Percentiles rank a stretch among this genome's conserved stretches.
Evolutionary conservation across 2,797 vertebrate genomes (phyloP).

Genomic region (Chaenodraco wilsoni): DNA sequence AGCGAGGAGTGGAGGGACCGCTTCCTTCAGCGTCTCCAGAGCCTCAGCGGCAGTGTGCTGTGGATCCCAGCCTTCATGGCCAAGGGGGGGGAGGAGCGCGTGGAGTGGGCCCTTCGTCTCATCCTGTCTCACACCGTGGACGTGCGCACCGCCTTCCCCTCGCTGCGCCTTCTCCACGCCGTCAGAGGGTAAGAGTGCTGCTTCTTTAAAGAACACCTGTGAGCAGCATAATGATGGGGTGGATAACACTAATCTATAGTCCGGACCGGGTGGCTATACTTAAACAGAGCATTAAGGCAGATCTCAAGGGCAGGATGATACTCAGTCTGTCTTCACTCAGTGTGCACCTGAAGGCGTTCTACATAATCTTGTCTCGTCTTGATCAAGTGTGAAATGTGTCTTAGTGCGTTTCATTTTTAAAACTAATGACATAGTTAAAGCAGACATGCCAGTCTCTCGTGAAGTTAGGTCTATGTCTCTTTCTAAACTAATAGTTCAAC

Average conservation of each 20-base stretch:
- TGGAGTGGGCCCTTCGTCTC: conserved; percentile 94
- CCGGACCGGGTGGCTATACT: conserved; percentile 61
- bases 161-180: conserved; percentile 93
- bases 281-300: conserved; percentile 62
- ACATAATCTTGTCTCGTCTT: neutral
- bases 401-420: conserved; percentile 5
- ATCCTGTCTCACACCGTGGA: conserved; percentile 91
- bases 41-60: conserved; percentile 92
- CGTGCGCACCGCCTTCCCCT: conserved; percentile 94
- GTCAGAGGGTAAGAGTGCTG: conserved; percentile 91
- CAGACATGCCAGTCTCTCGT: neutral
- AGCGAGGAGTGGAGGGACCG: conserved; percentile 90
- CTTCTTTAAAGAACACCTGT: conserved; percentile 43
- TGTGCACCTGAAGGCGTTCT: neutral
- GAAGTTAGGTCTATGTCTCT: neutral
- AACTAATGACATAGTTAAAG: neutral
- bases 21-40: conserved; percentile 88
- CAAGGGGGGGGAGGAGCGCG: conserved; percentile 93
- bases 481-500: conserved; percentile 1
- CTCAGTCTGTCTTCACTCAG: conserved; percentile 15
- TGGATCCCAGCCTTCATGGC: conserved; percentile 99
- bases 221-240: conserved; percentile 48
- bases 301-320: conserved; percentile 39
- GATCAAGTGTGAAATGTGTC: conserved; percentile 29
- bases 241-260: conserved; percentile 50